Evolutionary conservation across 1,140 invertebrate species (phyloP).

Genomic region (Mamestra configurata): DNA sequence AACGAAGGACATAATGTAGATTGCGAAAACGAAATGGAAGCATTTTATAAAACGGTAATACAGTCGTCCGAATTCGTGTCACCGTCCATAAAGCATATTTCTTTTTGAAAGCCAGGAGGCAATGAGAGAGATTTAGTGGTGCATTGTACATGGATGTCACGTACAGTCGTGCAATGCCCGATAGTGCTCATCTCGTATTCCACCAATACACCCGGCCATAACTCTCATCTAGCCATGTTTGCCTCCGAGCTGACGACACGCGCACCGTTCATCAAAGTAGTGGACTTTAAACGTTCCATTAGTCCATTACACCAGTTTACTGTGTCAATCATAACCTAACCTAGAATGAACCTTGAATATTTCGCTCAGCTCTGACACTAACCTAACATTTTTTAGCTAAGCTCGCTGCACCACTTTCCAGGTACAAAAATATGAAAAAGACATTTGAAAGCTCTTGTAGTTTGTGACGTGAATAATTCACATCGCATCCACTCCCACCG

Average conservation of each 20-base stretch:
- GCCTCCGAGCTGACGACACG: slow-evolving; percentile 56
- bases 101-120: slow-evolving; percentile 52
- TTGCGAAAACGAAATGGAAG: slow-evolving; percentile 26
- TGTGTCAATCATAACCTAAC: slow-evolving; percentile 20
- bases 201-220: slow-evolving; percentile 67
- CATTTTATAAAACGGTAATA: slow-evolving; percentile 38
- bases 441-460: slow-evolving; percentile 53
- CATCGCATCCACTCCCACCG: slow-evolving; percentile 52
- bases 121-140: slow-evolving; percentile 60
- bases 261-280: slow-evolving; percentile 60
- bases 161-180: slow-evolving; percentile 67
- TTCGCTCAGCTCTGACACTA: slow-evolving; percentile 12
- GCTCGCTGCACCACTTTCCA: slow-evolving; percentile 28
- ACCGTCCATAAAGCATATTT: slow-evolving; percentile 53
- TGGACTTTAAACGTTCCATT: slow-evolving; percentile 47
- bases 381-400: slow-evolving; percentile 34
- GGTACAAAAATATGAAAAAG: slow-evolving; percentile 51
- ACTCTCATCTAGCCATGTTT: slow-evolving; percentile 67
- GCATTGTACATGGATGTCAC: slow-evolving; percentile 66
- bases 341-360: slow-evolving; percentile 15
- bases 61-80: slow-evolving; percentile 53
- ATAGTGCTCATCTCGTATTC: slow-evolving; percentile 73
- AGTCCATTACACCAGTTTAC: slow-evolving; percentile 9
- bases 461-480: slow-evolving; percentile 57
- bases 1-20: slow-evolving; percentile 2